These are phyloP conservation scores for Rhizoglyphus robini DNA, from an alignment of 1,140 invertebrate genomes.

Conservation along the genomic window DNA sequence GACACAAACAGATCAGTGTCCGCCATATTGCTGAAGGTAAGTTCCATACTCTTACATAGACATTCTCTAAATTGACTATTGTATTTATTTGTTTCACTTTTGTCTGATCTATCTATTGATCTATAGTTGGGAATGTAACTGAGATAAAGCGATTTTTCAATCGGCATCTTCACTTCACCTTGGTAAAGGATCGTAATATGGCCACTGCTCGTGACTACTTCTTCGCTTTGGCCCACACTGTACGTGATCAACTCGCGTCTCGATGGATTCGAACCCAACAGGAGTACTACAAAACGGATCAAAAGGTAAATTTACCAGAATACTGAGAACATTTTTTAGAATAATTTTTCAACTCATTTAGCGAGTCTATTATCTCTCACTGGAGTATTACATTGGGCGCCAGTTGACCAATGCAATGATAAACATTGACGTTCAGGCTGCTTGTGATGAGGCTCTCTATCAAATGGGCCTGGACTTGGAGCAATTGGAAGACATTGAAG, in stretches of 20 bases:
- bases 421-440: slow-evolving; percentile 84
- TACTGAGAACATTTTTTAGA: no score
- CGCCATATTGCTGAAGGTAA: slow-evolving; percentile 65
- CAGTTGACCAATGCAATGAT: no score
- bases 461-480: slow-evolving; percentile 92
- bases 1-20: slow-evolving; percentile 95
- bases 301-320: no score
- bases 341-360: no score
- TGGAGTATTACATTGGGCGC: no score
- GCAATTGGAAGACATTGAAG: slow-evolving; percentile 90
- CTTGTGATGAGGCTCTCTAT: slow-evolving; percentile 36
- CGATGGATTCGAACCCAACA: slow-evolving; percentile 96
- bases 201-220: slow-evolving; percentile 93
- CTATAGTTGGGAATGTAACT: slow-evolving; percentile 70
- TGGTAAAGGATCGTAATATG: slow-evolving; percentile 98
- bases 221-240: slow-evolving; percentile 90
- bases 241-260: slow-evolving; percentile 99
- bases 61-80: slow-evolving; percentile 32
- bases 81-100: no score
- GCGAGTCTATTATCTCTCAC: no score
- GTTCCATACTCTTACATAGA: background rate
- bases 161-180: slow-evolving; percentile 92
- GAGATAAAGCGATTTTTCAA: slow-evolving; percentile 98
- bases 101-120: background rate
- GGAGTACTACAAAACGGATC: slow-evolving; percentile 97